Base-by-base conservation (phyloP, 2,113 vertebrate species). In the Riparia riparia region DNA sequence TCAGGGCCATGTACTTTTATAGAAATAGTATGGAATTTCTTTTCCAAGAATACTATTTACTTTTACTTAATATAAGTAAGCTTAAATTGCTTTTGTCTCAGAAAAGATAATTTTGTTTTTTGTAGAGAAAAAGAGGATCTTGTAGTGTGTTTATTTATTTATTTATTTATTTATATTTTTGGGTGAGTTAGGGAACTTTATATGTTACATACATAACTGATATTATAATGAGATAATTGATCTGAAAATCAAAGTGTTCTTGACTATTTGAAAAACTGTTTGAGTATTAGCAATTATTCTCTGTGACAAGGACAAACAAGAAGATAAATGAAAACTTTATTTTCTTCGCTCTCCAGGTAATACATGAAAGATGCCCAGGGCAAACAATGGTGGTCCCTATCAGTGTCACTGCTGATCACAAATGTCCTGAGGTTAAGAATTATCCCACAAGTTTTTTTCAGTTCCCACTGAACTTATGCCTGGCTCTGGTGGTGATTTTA, bases 11-110 rank as follows among this genome's bases (percentile, higher is more conserved):
- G 66, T 28, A 10, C 3, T 28, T 63, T 63, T 37, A 44, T 53
- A 78, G 31, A 83, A 77, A 22, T 2, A 50, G 1, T 21, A 22
- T 0, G 1, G 1, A 4, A n/a, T 80, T 50, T 81, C 0, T 70
- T 93, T 83, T 73, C 5, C 24, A 53, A 53, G 41, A 64, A 60
- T 3, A 22, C 8, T 17, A 39, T 25, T 66, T 72, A 47, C 2
- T 12, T 69, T 68, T 60, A 58, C 26, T 72, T 69, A 51, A 60
- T 15, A 50, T 32, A 72, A 24, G 4, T 41, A 74, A 82, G 2
- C 14, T 64, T 53, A 16, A 68, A 65, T 82, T 86, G 2, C 0
- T 77, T 86, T 44, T 37, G 13, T 56, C 14, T 4, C 8, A 76
- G 22, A 28, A 69, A 78, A 54, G 63, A 66, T 4, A 0, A 10